A percentile compares a stretch with the other conserved stretches of the same genome.
phyloP scores from a whole-genome alignment of 2,113 vertebrate species.

The Hippoglossus stenolepis region DNA sequence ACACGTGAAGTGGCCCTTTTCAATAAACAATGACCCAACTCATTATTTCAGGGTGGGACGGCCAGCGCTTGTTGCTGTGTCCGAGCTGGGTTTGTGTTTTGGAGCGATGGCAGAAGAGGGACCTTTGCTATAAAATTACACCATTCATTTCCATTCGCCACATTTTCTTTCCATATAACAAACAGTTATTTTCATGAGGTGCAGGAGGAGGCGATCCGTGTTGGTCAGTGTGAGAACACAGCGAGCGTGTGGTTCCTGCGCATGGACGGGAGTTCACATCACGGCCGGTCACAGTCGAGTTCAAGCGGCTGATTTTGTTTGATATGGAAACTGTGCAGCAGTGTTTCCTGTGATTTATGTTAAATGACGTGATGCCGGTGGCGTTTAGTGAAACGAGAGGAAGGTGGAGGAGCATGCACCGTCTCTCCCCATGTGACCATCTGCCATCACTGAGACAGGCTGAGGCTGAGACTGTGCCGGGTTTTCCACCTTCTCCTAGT shows the following conservation, averaged over 20 bases:
- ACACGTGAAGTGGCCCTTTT: constrained; percentile 48
- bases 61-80: constrained; percentile 33
- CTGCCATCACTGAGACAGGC: neutral
- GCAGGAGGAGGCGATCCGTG: constrained; percentile 39
- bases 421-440: neutral
- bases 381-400: constrained; percentile 14
- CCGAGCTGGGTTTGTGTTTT: constrained; percentile 39
- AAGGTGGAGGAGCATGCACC: constrained; percentile 11
- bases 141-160: constrained; percentile 37
- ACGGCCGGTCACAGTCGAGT: constrained; percentile 17
- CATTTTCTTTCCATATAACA: constrained; percentile 67
- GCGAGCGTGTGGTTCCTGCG: constrained; percentile 44
- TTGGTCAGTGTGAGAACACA: neutral
- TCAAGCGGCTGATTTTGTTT: constrained; percentile 38
- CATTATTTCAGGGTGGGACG: constrained; percentile 63
- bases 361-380: constrained; percentile 6
- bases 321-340: constrained; percentile 49
- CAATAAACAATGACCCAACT: constrained; percentile 59
- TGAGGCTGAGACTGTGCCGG: neutral
- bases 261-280: constrained; percentile 26
- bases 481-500: constrained; percentile 2
- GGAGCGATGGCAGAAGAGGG: constrained; percentile 44
- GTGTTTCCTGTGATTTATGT: constrained; percentile 30
- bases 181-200: constrained; percentile 55
- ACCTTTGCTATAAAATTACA: constrained; percentile 45